A percentile compares a stretch with the other conserved stretches of the same genome.
Evolutionary conservation across 2,888 invertebrate species (phyloP).

Genomic region (Antheraea yamamai): DNA sequence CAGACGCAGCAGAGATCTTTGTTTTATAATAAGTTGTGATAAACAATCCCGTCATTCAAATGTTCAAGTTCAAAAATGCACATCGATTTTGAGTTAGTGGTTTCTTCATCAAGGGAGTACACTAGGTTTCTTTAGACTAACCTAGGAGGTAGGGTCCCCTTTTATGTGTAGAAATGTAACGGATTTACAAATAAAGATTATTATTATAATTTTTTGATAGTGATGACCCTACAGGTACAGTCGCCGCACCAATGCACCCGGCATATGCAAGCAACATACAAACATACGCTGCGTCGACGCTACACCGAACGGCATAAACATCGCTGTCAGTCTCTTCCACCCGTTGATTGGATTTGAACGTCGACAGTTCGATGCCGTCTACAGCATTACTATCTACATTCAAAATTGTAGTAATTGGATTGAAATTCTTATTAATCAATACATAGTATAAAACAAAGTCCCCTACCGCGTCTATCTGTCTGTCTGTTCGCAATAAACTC

Average conservation of each 20-base stretch:
- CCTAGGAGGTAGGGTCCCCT: no score
- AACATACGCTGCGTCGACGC: conserved; percentile 32
- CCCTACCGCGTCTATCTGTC: no score
- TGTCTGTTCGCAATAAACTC: no score
- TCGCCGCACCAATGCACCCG: conserved; percentile 68
- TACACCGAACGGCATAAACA: conserved; percentile 50
- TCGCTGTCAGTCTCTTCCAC: conserved; percentile 54
- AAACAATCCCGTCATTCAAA: no score
- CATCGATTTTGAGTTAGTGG: no score
- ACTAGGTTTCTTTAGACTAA: no score
- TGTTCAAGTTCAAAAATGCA: no score
- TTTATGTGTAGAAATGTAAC: no score
- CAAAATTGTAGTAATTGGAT: conserved; percentile 20
- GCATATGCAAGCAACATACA: conserved; percentile 64
- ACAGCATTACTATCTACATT: conserved; percentile 37
- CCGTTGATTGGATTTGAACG: conserved; percentile 74
- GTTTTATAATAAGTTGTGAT: no score
- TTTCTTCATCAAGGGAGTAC: no score
- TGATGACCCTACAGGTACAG: conserved; percentile 51
- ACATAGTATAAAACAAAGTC: no score
- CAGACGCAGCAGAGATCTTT: no score
- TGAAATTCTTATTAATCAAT: neutral
- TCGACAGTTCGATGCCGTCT: conserved; percentile 49
- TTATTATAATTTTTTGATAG: neutral
- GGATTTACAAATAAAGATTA: neutral